Percentiles rank a stretch among this genome's conserved stretches.
phyloP scores from a whole-genome alignment of 1,140 invertebrate species.

The Drosophila sp. region DNA sequence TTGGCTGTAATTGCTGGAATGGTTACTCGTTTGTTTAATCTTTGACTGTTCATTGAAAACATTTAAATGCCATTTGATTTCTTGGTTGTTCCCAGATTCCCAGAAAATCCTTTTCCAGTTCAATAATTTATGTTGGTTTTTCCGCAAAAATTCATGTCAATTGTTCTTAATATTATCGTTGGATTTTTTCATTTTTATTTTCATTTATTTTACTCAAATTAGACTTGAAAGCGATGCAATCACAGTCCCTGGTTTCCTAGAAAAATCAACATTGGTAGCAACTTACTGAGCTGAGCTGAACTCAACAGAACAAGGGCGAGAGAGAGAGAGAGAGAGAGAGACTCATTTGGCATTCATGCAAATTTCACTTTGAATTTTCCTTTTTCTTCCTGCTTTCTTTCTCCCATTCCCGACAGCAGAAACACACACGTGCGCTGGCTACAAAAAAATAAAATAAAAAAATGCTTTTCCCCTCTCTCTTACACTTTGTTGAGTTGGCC shows the following conservation, averaged over 20 bases:
- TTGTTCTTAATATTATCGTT: neutral
- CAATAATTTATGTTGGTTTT: slow-evolving; percentile 26
- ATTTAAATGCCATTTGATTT: slow-evolving; percentile 28
- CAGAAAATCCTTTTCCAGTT: slow-evolving; percentile 16
- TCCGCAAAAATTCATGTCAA: neutral
- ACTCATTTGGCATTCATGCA: slow-evolving; percentile 43
- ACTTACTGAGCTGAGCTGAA: slow-evolving; percentile 2
- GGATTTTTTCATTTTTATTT: neutral
- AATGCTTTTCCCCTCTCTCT: slow-evolving; percentile 28
- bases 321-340: slow-evolving; percentile 1
- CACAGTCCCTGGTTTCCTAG: slow-evolving; percentile 4
- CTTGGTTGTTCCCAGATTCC: slow-evolving; percentile 40
- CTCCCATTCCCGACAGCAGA: neutral
- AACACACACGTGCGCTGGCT: slow-evolving; percentile 14
- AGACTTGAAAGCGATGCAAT: slow-evolving; percentile 6
- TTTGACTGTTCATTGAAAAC: slow-evolving; percentile 60
- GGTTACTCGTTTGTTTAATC: slow-evolving; percentile 47
- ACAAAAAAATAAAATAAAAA: neutral
- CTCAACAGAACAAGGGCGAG: neutral
- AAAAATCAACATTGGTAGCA: slow-evolving; percentile 9
- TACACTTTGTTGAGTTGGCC: slow-evolving; percentile 27
- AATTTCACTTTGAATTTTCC: slow-evolving; percentile 49
- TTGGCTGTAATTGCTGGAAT: slow-evolving; percentile 34
- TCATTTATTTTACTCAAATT: slow-evolving; percentile 8
- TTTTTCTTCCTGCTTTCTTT: slow-evolving; percentile 15